Base-by-base conservation (phyloP, 2,888 invertebrate species). In the Acanthosoma haemorrhoidale region DNA sequence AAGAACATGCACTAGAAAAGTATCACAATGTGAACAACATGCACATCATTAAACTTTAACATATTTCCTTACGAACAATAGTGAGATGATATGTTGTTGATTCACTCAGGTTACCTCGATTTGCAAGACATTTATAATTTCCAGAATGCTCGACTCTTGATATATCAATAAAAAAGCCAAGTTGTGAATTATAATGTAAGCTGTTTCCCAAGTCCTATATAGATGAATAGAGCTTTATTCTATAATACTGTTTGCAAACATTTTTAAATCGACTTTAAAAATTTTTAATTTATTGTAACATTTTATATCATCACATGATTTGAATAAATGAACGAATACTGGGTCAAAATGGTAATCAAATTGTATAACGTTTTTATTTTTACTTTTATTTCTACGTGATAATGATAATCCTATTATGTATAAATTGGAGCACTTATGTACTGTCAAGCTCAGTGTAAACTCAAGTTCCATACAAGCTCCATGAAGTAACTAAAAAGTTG, bases 141-240 rank as follows among this genome's bases (percentile, higher is more conserved):
- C 63, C 63, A 39, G 63, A 63, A 25, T 36, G 39, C 11, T 29
- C 38, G 15, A 63, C 15, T 15, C 41, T 21, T 15, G 38, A 18
- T 36, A 36, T 61, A 39, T 6, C 41, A 63, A 63, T 39, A 39
- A 63, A 39, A 63, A 63, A 63, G 36, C 63, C 63, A 63, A 63
- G 21, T 34, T 63, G 38, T 25, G 39, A 29, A 36, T 9, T 31
- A 41, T 63, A 63, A 39, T 5, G 25, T 25, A 63, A 38, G 13
- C 38, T 21, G 29, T 31, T 13, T 11, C 63, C 63, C 21, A 63
- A 25, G 39, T 63, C 41, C 63, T 63, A 57, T 18, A 18, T 57
- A 25, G 25, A 63, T 36, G 61, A 21, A 21, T 32, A 61, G 21
- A 21, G 36, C 32, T 21, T 16, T 61, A 34, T 16, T 61, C 36